Evolutionary conservation across 1,140 invertebrate genomes (phyloP).

Genomic region (Solenopsis fugax): DNA sequence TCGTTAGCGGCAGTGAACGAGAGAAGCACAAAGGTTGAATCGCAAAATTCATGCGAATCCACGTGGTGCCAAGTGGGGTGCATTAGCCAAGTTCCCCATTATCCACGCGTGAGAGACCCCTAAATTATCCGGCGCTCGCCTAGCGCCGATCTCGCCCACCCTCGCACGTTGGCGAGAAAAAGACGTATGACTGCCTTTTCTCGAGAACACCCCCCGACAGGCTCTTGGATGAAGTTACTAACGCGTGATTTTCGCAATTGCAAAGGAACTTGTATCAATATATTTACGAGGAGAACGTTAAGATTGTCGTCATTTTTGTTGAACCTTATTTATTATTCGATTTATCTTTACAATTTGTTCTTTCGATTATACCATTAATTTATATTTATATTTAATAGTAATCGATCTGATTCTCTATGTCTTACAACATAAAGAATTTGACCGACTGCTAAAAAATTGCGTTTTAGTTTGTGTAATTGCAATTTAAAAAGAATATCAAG

Average conservation of each 20-base stretch:
- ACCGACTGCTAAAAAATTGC: slow-evolving; percentile 80
- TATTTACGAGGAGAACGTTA: not conserved
- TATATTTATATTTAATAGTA: slow-evolving; percentile 1
- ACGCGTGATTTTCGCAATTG: slow-evolving; percentile 65
- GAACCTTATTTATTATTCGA: not conserved
- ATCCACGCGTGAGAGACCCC: slow-evolving; percentile 85
- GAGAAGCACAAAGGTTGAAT: slow-evolving; percentile 63
- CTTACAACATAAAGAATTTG: slow-evolving; percentile 52
- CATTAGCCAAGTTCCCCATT: slow-evolving; percentile 85
- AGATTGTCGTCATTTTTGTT: not conserved
- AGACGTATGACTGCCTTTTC: slow-evolving; percentile 82
- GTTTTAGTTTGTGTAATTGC: slow-evolving; percentile 86
- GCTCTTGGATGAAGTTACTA: slow-evolving; percentile 48
- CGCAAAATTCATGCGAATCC: slow-evolving; percentile 78
- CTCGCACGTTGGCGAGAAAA: slow-evolving; percentile 83
- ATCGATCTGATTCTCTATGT: not conserved
- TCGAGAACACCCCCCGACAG: slow-evolving; percentile 63
- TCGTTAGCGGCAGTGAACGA: slow-evolving; percentile 22
- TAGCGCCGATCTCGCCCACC: slow-evolving; percentile 78
- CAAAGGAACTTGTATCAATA: slow-evolving; percentile 23
- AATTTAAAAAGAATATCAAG: slow-evolving; percentile 68
- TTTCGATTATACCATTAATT: not conserved
- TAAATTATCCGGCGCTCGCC: slow-evolving; percentile 85
- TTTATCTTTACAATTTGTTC: not conserved
- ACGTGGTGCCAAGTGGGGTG: slow-evolving; percentile 84